phyloP scores from a whole-genome alignment of 1,140 invertebrate species.

The Pogonognathellus flavescens region DNA sequence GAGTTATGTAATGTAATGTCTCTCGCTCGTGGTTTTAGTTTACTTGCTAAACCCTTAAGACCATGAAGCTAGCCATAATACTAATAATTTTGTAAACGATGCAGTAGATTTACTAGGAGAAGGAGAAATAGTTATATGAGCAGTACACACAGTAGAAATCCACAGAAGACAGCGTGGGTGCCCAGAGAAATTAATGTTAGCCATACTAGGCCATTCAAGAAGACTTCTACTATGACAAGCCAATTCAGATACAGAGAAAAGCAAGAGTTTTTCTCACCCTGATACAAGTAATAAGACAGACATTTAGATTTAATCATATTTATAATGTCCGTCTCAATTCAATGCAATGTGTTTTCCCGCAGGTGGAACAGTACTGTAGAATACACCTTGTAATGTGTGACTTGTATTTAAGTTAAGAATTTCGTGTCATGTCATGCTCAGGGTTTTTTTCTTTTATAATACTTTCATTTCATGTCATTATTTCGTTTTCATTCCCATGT shows the following conservation, averaged over 20 bases:
- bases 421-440: conserved; percentile 53
- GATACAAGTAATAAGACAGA: conserved; percentile 42
- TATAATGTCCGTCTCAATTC: conserved; percentile 9
- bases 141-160: no score
- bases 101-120: no score
- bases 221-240: conserved; percentile 12
- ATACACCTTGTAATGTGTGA: not conserved
- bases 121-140: no score
- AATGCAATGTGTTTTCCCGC: conserved; percentile 5
- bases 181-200: conserved; percentile 21
- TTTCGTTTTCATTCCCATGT: conserved; percentile 53
- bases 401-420: conserved; percentile 21
- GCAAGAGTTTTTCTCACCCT: conserved; percentile 41
- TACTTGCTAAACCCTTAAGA: conserved; percentile 10
- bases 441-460: conserved; percentile 5
- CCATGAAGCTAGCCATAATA: not conserved
- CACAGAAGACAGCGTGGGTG: conserved; percentile 21
- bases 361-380: not conserved
- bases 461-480: conserved; percentile 40
- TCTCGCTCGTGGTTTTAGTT: conserved; percentile 17
- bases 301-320: conserved; percentile 49
- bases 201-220: conserved; percentile 1
- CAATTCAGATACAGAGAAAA: not conserved
- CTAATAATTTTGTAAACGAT: no score
- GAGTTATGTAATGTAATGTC: no score